phyloP scores from a whole-genome alignment of 2,797 vertebrate genomes.

The Pterois miles region DNA sequence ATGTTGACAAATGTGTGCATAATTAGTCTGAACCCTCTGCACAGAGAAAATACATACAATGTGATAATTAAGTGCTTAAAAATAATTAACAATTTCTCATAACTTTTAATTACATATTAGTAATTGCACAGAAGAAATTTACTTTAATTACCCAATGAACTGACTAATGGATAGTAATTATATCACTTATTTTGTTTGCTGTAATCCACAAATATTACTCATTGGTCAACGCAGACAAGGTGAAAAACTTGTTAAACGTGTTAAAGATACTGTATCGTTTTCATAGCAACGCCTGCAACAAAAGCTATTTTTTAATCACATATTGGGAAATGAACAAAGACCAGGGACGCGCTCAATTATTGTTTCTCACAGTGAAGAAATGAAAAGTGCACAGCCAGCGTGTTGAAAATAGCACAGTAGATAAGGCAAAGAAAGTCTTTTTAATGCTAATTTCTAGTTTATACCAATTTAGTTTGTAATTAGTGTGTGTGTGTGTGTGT shows the following conservation, averaged over 20 bases:
- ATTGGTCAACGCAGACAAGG: constrained; percentile 15
- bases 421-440: constrained; percentile 22
- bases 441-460: constrained; percentile 30
- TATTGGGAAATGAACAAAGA: not conserved
- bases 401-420: constrained; percentile 34
- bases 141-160: not conserved
- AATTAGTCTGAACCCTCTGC: not conserved
- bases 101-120: not conserved
- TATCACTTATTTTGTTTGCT: not conserved
- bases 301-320: not conserved
- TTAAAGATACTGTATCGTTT: not conserved
- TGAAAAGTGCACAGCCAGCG: constrained; percentile 23
- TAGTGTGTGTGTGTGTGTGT: constrained; percentile 13
- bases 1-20: not conserved
- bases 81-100: not conserved
- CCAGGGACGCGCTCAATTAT: not conserved
- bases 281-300: not conserved
- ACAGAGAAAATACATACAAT: constrained; percentile 10
- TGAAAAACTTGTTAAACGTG: constrained; percentile 5
- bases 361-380: constrained; percentile 10
- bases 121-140: not conserved
- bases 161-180: not conserved
- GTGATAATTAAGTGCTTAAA: not conserved
- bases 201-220: not conserved
- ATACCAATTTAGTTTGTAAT: constrained; percentile 35